Percentiles rank a stretch among this genome's conserved stretches.
Conservation (phyloP, 1,140 invertebrate species). For the Drosophila suzukii region DNA sequence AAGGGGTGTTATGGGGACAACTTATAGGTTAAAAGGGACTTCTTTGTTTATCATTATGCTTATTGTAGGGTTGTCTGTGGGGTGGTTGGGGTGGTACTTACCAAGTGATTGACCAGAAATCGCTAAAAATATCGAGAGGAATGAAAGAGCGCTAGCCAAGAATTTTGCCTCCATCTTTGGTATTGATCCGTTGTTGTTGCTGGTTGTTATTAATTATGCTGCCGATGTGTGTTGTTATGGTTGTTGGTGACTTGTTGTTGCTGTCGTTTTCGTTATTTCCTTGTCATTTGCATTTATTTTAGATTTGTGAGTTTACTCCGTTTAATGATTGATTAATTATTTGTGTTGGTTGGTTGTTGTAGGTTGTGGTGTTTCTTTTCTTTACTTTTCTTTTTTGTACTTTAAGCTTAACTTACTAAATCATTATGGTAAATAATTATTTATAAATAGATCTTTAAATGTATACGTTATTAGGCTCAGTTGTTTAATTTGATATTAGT, state of each 20-base stretch:
- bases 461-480: slow-evolving; percentile 57
- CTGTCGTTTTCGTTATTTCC: slow-evolving; percentile 55
- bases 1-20: slow-evolving; percentile 3
- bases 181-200: slow-evolving; percentile 83
- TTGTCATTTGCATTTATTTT: slow-evolving; percentile 69
- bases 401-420: slow-evolving; percentile 79
- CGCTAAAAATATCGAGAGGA: slow-evolving; percentile 84
- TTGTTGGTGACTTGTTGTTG: slow-evolving; percentile 44
- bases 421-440: slow-evolving; percentile 72
- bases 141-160: slow-evolving; percentile 84
- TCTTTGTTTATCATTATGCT: slow-evolving; percentile 43
- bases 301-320: slow-evolving; percentile 63
- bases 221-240: slow-evolving; percentile 28
- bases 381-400: slow-evolving; percentile 61
- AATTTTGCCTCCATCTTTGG: slow-evolving; percentile 84
- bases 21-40: slow-evolving; percentile 42
- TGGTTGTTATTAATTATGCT: slow-evolving; percentile 56
- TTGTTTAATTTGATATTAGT: slow-evolving; percentile 80
- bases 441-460: slow-evolving; percentile 64
- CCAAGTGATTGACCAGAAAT: slow-evolving; percentile 84
- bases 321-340: slow-evolving; percentile 64
- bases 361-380: slow-evolving; percentile 44
- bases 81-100: slow-evolving; percentile 55
- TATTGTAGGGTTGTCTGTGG: slow-evolving; percentile 14
- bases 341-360: slow-evolving; percentile 27